These are phyloP conservation scores for Dasysyrphus albostriatus DNA, from an alignment of 2,888 invertebrate genomes.

Conservation along the genomic window DNA sequence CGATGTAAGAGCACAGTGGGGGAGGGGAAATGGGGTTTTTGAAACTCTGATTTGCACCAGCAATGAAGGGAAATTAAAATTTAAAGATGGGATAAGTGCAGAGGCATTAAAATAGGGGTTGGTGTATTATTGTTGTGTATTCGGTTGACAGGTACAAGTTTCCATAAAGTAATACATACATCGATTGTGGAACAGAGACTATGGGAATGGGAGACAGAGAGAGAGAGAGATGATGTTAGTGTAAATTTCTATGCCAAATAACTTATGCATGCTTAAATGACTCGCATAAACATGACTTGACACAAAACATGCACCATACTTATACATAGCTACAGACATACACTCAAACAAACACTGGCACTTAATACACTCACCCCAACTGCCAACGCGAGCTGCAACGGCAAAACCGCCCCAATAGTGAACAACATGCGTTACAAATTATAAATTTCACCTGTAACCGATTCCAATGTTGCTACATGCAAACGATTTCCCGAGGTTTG, in stretches of 20 bases:
- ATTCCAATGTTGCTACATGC: constrained; percentile 71
- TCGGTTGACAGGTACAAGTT: constrained; percentile 73
- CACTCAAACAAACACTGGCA: constrained; percentile 21
- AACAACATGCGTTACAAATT: constrained; percentile 81
- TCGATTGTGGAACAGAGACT: constrained; percentile 7
- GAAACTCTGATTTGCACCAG: constrained; percentile 32
- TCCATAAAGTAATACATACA: constrained; percentile 70
- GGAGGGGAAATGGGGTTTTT: too few relatives aligned
- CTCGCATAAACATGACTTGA: constrained; percentile 75
- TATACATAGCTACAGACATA: background rate
- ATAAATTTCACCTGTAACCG: constrained; percentile 82
- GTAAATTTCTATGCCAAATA: constrained; percentile 72
- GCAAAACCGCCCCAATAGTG: constrained; percentile 29
- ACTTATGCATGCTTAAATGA: constrained; percentile 74
- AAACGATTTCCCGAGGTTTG: constrained; percentile 64
- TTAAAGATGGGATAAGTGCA: constrained; percentile 65
- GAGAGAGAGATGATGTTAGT: constrained; percentile 10
- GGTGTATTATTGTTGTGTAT: constrained; percentile 59
- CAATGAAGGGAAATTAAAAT: constrained; percentile 65
- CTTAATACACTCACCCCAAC: constrained; percentile 43
- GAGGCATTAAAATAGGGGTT: constrained; percentile 6
- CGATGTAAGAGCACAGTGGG: background rate
- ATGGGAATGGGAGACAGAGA: background rate
- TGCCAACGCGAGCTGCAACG: background rate
- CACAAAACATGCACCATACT: constrained; percentile 56